Conservation (phyloP, 2,797 vertebrate species). For the Lophotriccus pileatus region DNA sequence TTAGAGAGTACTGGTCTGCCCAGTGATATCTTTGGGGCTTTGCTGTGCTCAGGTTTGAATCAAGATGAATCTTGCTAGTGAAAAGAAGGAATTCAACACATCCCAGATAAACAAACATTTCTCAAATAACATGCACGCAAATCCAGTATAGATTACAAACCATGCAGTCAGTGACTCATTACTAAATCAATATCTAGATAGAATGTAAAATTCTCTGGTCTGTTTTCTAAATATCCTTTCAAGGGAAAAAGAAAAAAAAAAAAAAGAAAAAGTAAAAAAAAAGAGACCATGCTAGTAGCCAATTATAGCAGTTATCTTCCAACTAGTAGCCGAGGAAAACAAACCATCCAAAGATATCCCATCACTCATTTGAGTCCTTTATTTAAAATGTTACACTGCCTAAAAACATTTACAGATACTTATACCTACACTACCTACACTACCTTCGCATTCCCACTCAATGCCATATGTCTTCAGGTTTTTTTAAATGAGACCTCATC, state of each 20-base stretch:
- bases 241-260: not conserved
- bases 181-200: not conserved
- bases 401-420: not conserved
- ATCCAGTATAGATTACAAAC: not conserved
- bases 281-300: not conserved
- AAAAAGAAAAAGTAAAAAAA: not conserved
- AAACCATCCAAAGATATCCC: not conserved
- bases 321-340: not conserved
- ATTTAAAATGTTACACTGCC: not conserved
- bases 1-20: not conserved
- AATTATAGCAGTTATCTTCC: not conserved
- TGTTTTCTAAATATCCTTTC: not conserved
- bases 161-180: not conserved
- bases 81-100: not conserved
- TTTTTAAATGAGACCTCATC: not conserved
- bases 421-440: not conserved
- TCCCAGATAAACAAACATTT: not conserved
- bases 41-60: not conserved
- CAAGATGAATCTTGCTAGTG: not conserved
- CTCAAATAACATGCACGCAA: not conserved
- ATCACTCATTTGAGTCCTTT: not conserved
- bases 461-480: not conserved
- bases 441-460: not conserved
- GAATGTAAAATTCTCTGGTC: not conserved
- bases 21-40: not conserved